Percentiles rank a stretch among this genome's conserved stretches.
These are phyloP conservation scores for Python bivittatus DNA, from an alignment of 2,113 vertebrate species.

Conservation along the genomic window DNA sequence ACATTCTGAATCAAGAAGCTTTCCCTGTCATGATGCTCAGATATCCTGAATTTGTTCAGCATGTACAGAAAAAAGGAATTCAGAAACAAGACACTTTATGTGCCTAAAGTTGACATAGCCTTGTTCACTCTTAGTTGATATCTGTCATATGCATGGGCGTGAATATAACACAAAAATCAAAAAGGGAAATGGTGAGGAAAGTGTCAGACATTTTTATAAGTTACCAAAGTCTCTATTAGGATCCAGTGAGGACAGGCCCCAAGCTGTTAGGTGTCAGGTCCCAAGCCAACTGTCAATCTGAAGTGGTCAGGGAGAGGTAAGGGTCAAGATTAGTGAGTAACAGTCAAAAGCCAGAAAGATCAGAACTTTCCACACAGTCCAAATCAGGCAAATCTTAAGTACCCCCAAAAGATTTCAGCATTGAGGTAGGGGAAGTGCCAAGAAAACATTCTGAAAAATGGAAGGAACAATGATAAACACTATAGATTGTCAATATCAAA, in stretches of 20 bases:
- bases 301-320: neutral
- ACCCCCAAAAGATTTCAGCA: neutral
- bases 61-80: neutral
- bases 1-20: neutral
- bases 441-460: neutral
- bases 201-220: neutral
- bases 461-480: neutral
- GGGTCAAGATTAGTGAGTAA: neutral
- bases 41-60: neutral
- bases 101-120: neutral
- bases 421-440: neutral
- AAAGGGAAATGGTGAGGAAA: neutral
- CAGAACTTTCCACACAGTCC: neutral
- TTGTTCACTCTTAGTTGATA: neutral
- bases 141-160: neutral
- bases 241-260: neutral
- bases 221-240: neutral
- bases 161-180: neutral
- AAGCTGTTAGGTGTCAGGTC: neutral
- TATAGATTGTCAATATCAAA: neutral
- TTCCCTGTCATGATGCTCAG: neutral
- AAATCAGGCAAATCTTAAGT: neutral
- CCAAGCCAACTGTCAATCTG: neutral
- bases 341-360: neutral
- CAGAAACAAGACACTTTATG: neutral